Evolutionary conservation across 1,140 invertebrate genomes (phyloP).

Genomic region (Camponotus pennsylvanicus): DNA sequence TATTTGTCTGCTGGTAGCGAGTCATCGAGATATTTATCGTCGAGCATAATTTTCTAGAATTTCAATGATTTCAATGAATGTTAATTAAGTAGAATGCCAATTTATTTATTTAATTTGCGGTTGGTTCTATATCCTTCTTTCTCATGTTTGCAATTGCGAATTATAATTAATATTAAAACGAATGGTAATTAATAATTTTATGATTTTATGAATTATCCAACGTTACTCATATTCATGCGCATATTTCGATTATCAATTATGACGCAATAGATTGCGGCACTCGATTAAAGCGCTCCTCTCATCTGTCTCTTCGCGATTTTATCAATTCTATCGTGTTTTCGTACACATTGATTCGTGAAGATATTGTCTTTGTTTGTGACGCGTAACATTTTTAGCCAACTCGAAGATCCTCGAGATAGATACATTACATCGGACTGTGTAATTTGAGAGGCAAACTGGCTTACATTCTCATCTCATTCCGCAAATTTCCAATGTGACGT

Average conservation of each 20-base stretch:
- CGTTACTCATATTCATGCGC: background rate
- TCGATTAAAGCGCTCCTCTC: background rate
- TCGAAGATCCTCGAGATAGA: background rate
- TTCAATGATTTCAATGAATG: conserved; percentile 33
- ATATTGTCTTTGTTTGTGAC: background rate
- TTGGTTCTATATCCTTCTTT: background rate
- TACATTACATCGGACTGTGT: background rate
- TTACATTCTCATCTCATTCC: background rate
- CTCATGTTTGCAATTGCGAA: background rate
- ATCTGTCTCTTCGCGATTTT: background rate
- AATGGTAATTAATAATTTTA: conserved; percentile 41
- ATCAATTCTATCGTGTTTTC: background rate
- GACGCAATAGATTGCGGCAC: background rate
- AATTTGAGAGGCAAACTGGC: conserved; percentile 1
- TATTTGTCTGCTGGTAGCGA: background rate
- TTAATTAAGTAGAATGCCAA: conserved; percentile 39
- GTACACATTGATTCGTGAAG: background rate
- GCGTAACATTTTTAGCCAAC: background rate
- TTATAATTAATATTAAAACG: conserved; percentile 51
- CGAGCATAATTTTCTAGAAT: conserved; percentile 3
- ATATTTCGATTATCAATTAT: conserved; percentile 27
- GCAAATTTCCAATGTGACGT: background rate
- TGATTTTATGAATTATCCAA: conserved; percentile 15
- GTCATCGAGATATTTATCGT: background rate
- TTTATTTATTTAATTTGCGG: conserved; percentile 39